Conservation (phyloP, 2,113 vertebrate genomes). For the Antennarius striatus region DNA sequence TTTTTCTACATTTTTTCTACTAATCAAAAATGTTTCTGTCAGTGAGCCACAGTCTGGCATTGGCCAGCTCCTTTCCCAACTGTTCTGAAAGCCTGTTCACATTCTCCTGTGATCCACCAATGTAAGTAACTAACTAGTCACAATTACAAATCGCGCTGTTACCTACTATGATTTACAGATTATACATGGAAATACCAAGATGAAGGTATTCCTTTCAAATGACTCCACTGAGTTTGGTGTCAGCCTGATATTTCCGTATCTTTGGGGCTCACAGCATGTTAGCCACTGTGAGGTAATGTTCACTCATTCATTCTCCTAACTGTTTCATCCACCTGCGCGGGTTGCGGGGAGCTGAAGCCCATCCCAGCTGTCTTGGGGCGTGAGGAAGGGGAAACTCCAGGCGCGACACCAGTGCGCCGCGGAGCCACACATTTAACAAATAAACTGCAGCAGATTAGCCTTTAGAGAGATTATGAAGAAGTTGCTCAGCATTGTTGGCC, state of each 20-base stretch:
- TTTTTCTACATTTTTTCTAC: conserved; percentile 18
- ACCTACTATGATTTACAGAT: too few relatives aligned
- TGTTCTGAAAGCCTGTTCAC: conserved; percentile 50
- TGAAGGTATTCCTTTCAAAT: too few relatives aligned
- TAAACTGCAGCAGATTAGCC: too few relatives aligned
- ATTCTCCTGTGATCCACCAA: conserved; percentile 28
- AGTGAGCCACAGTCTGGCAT: conserved; percentile 35
- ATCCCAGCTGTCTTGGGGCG: neutral
- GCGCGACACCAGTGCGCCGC: conserved; percentile 1
- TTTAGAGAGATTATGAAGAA: too few relatives aligned
- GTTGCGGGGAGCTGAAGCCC: too few relatives aligned
- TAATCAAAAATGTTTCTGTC: conserved; percentile 57
- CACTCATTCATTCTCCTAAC: neutral
- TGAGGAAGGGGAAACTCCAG: conserved; percentile 23
- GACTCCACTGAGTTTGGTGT: conserved; percentile 15
- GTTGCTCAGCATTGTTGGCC: too few relatives aligned
- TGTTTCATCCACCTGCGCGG: too few relatives aligned
- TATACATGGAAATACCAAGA: too few relatives aligned
- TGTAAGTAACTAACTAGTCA: too few relatives aligned
- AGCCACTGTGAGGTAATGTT: conserved; percentile 23
- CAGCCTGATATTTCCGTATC: conserved; percentile 42
- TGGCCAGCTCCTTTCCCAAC: conserved; percentile 50
- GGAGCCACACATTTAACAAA: too few relatives aligned
- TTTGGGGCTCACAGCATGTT: conserved; percentile 34
- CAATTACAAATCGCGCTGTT: too few relatives aligned